Evolutionary conservation across 2,797 vertebrate species (phyloP), one percentile per base, ranked within the genome.

Genomic region (Eurystomus glaucurus): DNA sequence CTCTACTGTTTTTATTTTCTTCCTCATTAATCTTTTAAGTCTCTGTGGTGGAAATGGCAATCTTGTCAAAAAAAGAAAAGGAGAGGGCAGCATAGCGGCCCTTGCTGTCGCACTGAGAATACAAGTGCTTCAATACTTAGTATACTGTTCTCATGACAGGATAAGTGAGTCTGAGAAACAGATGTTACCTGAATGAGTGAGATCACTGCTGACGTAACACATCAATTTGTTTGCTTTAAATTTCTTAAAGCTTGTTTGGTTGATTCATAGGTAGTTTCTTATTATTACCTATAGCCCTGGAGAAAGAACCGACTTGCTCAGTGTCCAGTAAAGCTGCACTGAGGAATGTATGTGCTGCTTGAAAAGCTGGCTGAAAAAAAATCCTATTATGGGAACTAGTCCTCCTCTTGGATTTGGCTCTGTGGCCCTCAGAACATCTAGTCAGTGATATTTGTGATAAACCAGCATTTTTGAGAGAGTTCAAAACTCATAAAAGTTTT

Each of bases 221-320:
- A 81, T 61, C 64, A 41, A 2, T 76, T 96, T 75, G 45, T 93
- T 91, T 88, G 26, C 65, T 90, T 93, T 89, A 96, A 68, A 64
- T 94, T 86, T 93, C 65, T 58, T 69, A 66, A 82, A 88, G 20
- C 17, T 90, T 86, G 48, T 78, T 96, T 83, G 29, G 10, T 57
- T 94, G 87, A 95, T 93, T 95, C 95, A 90, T 91, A 64, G 54
- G 33, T 66, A 66, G 54, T 41, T 92, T 15, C 64, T 90, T 87
- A n/a, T 84, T 89, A 74, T 92, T 90, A 50, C n/a, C 69, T 82
- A 3, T 70, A 90, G 57, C 60, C 60, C 88, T 60, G 78, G 62
- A 95, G 85, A 60, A 91, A 76, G 26, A 88, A 88, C 35, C 57
- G 54, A 29, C 86, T 95, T 75, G 60, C 48, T 58, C 14, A 5